Evolutionary conservation across 2,888 invertebrate species (phyloP), one percentile per base, ranked within the genome.

Genomic region (Drosophila falleni): DNA sequence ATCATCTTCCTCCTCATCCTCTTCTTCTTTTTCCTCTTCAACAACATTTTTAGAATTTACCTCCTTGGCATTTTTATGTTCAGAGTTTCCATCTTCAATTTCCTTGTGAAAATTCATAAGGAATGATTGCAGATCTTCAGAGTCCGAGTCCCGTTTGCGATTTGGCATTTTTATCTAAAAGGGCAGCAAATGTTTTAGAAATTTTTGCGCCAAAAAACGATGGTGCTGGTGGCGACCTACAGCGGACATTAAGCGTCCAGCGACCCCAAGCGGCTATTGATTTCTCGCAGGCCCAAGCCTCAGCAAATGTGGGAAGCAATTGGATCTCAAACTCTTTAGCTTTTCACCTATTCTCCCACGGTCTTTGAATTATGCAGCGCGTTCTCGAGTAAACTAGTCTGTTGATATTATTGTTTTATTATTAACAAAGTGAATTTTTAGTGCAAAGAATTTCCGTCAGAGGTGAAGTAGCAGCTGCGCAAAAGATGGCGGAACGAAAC

Each of bases 101-200:
- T 97, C 96, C 89, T 96, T 96, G 86, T 97, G 96, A 90, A 97
- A 97, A 16, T 96, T 96, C 69, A 96, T 96, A 76, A 97, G 93
- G 89, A 97, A 97, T 49, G 95, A 95, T 89, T 97, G 96, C 77
- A 97, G 95, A 85, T 94, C 93, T 46, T 92, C 92, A 0, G 78
- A 56, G 37, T 91, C 73, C 1, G 59, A 26, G 49, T 70, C 56
- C n/a, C 69, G 75, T 39, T 49, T 60, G 31, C 50, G 55, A 42
- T 66, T 84, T 15, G 87, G 64, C 84, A 84, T 84, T 50, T 50
- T 51, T 71, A 33, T 13, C 47, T 55, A 33, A 11, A 63, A 60
- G 4, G 23, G 16, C 37, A 41, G 46, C 16, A 31, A 54, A 39
- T 23, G 41, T 50, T 68, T 69, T 59, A 54, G 64, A 56, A 69